Base-by-base conservation (phyloP, 2,797 vertebrate species). In the Rhyacichthys aspro region DNA sequence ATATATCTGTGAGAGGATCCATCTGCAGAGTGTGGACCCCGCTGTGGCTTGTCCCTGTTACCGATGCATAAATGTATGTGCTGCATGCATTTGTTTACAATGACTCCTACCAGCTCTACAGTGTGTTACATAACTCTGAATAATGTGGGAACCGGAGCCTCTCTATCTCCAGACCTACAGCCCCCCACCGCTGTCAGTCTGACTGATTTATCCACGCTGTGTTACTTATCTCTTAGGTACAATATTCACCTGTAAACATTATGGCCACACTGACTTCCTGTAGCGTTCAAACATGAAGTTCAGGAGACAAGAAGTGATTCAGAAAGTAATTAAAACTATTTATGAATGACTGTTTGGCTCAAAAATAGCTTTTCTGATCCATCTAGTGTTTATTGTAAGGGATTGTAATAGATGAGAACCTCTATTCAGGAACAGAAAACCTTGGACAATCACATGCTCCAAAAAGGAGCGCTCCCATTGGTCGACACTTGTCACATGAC, bases 211-310 rank as follows among this genome's bases (percentile, higher is more conserved):
- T 64, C 66, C 45, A 36, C 19, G 68, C 55, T 74, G 60, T 54
- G 60, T 71, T 76, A 78, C 72, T 75, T 49, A 49, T 49, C 52
- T 63, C 59, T 63, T 49, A 15, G 4, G 19, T 23, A 23, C 19
- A 23, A 39, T 11, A 70, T 65, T 64, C 43, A 56, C 56, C 63
- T 61, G 81, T 87, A 86, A 77, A 86, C 58, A 61, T 76, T 84
- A 83, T 34, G 76, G 82, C 81, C 61, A 64, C 50, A 70, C 70
- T 74, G 65, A 81, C 83, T 84, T 89, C 81, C 79, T 85, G 70
- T 46, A 37, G 59, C 55, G 43, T n/a, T 68, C 58, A 70, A 67
- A 62, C 12, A 52, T 70, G 59, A 70, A 68, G n/a, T n/a, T n/a
- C n/a, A n/a, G n/a, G n/a, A n/a, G n/a, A n/a, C n/a, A n/a, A n/a